These are phyloP conservation scores for Apus apus DNA, from an alignment of 2,113 vertebrate genomes.

Conservation along the genomic window DNA sequence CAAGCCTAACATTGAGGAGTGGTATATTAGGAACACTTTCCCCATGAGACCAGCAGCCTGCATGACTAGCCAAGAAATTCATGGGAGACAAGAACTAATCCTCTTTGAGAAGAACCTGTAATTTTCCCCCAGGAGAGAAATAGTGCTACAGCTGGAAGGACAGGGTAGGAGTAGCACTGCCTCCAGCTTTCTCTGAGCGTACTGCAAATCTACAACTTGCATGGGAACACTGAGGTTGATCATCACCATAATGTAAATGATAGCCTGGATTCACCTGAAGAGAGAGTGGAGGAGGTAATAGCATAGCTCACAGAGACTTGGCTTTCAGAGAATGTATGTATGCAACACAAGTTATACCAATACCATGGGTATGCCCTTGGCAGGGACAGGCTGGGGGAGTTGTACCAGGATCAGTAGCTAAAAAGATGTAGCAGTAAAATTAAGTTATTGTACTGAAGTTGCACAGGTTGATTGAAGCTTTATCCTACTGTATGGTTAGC, in stretches of 20 bases:
- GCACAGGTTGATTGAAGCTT: not conserved
- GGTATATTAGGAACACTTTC: not conserved
- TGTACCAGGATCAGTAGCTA: not conserved
- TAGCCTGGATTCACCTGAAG: not conserved
- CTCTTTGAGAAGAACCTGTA: slow-evolving; percentile 15
- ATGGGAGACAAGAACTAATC: not conserved
- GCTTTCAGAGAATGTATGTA: not conserved
- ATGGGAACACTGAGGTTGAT: not conserved
- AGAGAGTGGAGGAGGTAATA: not conserved
- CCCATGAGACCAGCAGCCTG: not conserved
- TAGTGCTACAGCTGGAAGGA: not conserved
- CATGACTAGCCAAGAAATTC: not conserved
- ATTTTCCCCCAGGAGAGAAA: not conserved
- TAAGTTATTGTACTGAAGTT: not conserved
- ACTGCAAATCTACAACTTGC: not conserved
- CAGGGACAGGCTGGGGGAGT: not conserved
- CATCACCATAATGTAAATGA: not conserved
- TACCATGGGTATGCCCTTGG: not conserved
- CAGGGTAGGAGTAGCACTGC: not conserved
- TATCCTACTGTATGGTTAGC: not conserved
- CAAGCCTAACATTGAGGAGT: not conserved
- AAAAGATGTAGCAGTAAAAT: not conserved
- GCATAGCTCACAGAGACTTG: not conserved
- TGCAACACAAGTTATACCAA: not conserved
- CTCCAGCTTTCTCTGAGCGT: slow-evolving; percentile 27